Base-by-base conservation (phyloP, 2,888 invertebrate species). In the Onthophagus sagittarius region DNA sequence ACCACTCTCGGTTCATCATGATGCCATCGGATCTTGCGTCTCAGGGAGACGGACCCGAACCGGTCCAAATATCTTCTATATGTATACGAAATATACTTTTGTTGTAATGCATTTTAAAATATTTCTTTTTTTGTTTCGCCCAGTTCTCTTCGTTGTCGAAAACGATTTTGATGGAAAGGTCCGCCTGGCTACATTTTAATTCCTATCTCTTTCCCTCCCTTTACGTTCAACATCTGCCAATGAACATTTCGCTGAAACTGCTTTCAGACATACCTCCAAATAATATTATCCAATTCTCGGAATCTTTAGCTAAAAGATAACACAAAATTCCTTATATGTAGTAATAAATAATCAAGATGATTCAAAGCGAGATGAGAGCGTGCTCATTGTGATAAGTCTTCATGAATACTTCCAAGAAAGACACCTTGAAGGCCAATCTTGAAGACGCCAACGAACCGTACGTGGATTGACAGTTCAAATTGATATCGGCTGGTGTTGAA, bases 81-180 rank as follows among this genome's bases (percentile, higher is more conserved):
- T 65, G 31, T 67, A 67, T 78, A 78, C 75, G 75, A 77, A 78
- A 77, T 74, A 76, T 75, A 77, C 75, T 78, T 77, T 78, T 78
- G 77, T 83, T 83, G 82, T 82, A 81, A 82, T 83, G 83, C 82
- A 82, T 82, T 83, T 82, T 83, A 80, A 82, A 82, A 75, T 72
- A 75, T 75, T 75, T 75, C 72, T 75, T 73, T 72, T 72, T 23
- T 23, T 23, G 23, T 23, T 23, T 23, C 23, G 23, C 23, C 23
- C 23, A 23, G 23, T 23, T 23, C 23, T 23, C 32, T 23, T n/a
- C 67, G 67, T 67, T 70, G 70, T 65, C 64, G 67, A 67, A 23
- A 67, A 67, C 67, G 67, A 67, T 67, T 67, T 67, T 67, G 67
- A 67, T 67, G 67, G 67, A 67, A 67, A 67, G 39, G 39, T 53